Conservation (phyloP, 1,140 invertebrate genomes). For the Pachypsylla venusta region DNA sequence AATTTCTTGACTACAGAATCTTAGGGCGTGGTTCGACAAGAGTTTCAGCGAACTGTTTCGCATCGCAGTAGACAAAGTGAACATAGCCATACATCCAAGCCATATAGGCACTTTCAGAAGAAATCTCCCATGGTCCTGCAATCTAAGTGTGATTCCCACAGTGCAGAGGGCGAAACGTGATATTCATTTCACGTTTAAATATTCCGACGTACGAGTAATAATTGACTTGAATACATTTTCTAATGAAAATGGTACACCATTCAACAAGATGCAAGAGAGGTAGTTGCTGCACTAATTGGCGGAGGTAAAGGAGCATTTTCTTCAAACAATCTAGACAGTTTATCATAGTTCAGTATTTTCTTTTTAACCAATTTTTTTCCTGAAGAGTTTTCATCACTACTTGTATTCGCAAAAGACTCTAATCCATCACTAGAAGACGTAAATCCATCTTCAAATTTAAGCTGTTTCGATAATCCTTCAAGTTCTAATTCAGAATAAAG, state of each 20-base stretch:
- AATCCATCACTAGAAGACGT: conserved; percentile 39
- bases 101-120: too few relatives aligned
- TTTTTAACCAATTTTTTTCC: conserved; percentile 12
- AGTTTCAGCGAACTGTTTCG: too few relatives aligned
- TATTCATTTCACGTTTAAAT: too few relatives aligned
- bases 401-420: conserved; percentile 27
- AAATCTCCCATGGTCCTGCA: too few relatives aligned
- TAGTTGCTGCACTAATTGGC: conserved; percentile 1
- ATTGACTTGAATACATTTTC: conserved; percentile 6
- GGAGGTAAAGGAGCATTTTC: conserved; percentile 28
- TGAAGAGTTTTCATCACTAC: background rate
- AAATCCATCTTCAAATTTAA: conserved; percentile 44
- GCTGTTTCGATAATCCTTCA: conserved; percentile 38
- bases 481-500: conserved; percentile 56
- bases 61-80: too few relatives aligned
- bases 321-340: conserved; percentile 27
- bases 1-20: too few relatives aligned
- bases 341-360: conserved; percentile 24
- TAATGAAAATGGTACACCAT: background rate
- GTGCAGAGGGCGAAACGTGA: too few relatives aligned
- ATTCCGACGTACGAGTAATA: too few relatives aligned
- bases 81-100: too few relatives aligned
- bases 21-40: too few relatives aligned
- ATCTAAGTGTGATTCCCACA: too few relatives aligned
- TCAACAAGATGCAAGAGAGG: background rate